Percentiles rank a stretch among this genome's conserved stretches.
Evolutionary conservation across 2,797 vertebrate genomes (phyloP).

Genomic region (Argyrosomus regius): DNA sequence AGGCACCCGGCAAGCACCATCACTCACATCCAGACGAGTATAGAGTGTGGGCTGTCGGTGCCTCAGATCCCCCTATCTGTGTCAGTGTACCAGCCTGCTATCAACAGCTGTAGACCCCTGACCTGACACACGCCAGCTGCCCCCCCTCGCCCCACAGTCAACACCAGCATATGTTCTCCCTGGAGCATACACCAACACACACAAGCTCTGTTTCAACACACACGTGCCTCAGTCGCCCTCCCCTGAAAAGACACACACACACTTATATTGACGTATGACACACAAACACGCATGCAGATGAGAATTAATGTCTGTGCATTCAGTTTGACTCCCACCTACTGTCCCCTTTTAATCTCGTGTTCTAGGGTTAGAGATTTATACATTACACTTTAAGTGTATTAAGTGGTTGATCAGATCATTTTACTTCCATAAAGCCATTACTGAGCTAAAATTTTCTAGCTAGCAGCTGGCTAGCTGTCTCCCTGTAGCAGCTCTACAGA

Average conservation of each 20-base stretch:
- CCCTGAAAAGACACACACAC: constrained; percentile 35
- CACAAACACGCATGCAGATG: constrained; percentile 37
- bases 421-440: no score
- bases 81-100: constrained; percentile 74
- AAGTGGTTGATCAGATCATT: no score
- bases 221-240: constrained; percentile 64
- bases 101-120: constrained; percentile 85
- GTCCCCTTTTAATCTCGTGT: no score
- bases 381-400: no score
- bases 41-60: constrained; percentile 40
- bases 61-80: constrained; percentile 76
- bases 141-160: constrained; percentile 51
- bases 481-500: no score
- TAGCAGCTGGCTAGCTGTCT: no score
- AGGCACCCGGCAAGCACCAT: constrained; percentile 42
- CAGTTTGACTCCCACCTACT: no score
- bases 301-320: neutral
- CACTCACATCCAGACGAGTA: constrained; percentile 59
- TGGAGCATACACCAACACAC: constrained; percentile 74
- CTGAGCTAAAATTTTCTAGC: no score
- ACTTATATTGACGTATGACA: constrained; percentile 39
- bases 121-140: constrained; percentile 83
- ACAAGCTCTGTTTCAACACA: constrained; percentile 44
- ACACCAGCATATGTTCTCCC: constrained; percentile 83
- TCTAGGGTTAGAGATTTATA: no score